Evolutionary conservation across 2,888 invertebrate species (phyloP).

Genomic region (Lithophane leautieri): DNA sequence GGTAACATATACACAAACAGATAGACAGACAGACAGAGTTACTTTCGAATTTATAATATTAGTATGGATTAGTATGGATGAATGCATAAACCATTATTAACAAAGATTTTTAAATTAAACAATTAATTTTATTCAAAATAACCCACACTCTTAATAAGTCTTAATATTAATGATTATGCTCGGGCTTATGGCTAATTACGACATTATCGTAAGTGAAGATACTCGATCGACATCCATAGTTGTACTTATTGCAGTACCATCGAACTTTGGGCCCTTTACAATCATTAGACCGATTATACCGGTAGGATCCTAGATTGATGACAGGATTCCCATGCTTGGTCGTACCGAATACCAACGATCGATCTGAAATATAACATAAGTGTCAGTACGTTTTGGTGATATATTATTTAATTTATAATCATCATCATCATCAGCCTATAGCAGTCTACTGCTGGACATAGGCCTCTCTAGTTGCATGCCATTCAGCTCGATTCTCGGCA

Average conservation of each 20-base stretch:
- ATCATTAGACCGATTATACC: constrained; percentile 32
- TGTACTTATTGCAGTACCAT: constrained; percentile 37
- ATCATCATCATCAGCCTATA: no score
- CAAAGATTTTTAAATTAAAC: background rate
- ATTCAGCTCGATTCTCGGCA: no score
- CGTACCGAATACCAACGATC: constrained; percentile 7
- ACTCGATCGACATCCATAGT: constrained; percentile 34
- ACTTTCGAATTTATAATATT: no score
- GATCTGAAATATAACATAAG: constrained; percentile 25
- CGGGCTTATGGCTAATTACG: constrained; percentile 17
- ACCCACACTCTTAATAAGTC: no score
- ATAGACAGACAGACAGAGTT: no score
- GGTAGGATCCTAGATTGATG: constrained; percentile 34
- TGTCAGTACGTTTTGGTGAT: background rate
- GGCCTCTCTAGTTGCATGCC: no score
- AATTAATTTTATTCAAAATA: background rate
- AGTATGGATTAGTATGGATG: no score
- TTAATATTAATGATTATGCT: constrained; percentile 10
- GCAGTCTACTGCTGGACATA: no score
- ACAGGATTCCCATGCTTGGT: constrained; percentile 45
- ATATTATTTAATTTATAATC: background rate
- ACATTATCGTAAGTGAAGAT: constrained; percentile 36
- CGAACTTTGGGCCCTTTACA: constrained; percentile 40
- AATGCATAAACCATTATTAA: background rate
- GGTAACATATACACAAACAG: no score